Percentiles rank a stretch among this genome's conserved stretches.
phyloP scores from a whole-genome alignment of 1,140 invertebrate species.

The roundworm (Caenorhabditis elegans) region DNA sequence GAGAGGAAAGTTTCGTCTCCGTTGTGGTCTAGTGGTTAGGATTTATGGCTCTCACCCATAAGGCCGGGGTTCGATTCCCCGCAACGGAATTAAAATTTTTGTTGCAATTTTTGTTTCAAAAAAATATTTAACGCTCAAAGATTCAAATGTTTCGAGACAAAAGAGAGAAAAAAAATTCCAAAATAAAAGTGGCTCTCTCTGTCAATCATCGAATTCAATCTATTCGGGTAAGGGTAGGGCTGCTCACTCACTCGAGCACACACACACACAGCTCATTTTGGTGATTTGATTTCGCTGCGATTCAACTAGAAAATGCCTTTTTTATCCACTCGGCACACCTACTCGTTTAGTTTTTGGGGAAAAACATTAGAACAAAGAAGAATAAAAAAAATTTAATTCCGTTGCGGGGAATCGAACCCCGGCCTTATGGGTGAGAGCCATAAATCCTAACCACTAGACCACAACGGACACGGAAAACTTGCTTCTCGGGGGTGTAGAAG shows the following conservation, averaged over 20 bases:
- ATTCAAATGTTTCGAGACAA: neutral
- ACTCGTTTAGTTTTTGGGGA: no score
- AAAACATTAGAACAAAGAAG: no score
- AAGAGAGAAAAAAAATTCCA: neutral
- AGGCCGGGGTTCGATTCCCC: slow-evolving; percentile 81
- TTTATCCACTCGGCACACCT: no score
- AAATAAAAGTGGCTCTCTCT: neutral
- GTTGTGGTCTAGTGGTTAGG: slow-evolving; percentile 71
- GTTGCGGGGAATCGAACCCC: slow-evolving; percentile 81
- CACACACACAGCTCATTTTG: neutral
- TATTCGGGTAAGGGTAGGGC: neutral
- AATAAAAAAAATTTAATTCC: neutral
- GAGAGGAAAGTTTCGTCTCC: no score
- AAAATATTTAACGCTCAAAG: no score
- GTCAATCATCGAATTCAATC: slow-evolving; percentile 31
- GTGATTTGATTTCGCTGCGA: slow-evolving; percentile 15
- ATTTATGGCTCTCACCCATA: slow-evolving; percentile 81
- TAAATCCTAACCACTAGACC: slow-evolving; percentile 75
- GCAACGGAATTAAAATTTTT: slow-evolving; percentile 68
- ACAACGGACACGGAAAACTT: no score
- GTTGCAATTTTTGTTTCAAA: no score
- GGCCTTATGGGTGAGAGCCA: slow-evolving; percentile 80
- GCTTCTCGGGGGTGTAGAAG: no score
- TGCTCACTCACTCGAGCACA: slow-evolving; percentile 27
- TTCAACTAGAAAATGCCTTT: neutral